Conservation (phyloP, 2,797 vertebrate species). For the Microctenopoma steveboyesi region DNA sequence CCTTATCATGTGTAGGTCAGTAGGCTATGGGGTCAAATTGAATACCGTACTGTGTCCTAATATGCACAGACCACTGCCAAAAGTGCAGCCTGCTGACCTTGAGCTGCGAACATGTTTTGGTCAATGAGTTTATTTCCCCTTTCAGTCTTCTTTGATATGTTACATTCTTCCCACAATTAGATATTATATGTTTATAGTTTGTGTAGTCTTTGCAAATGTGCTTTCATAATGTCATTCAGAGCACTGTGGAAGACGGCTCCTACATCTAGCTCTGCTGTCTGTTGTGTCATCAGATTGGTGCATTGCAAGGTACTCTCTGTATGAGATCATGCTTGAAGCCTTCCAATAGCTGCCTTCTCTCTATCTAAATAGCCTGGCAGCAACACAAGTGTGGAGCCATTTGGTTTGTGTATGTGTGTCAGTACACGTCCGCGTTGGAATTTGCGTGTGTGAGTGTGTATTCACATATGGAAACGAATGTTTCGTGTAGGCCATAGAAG, state of each 20-base stretch:
- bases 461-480: conserved; percentile 32
- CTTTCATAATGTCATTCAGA: neutral
- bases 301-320: conserved; percentile 21
- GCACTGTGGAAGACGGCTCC: neutral
- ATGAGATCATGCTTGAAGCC: conserved; percentile 57
- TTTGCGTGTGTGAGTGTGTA: neutral
- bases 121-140: conserved; percentile 7
- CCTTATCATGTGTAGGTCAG: conserved; percentile 66
- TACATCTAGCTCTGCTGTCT: conserved; percentile 17
- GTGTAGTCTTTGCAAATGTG: neutral
- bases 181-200: neutral
- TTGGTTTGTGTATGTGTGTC: conserved; percentile 37
- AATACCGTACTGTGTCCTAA: conserved; percentile 51
- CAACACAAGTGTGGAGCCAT: conserved; percentile 45
- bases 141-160: neutral
- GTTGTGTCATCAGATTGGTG: conserved; percentile 23
- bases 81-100: conserved; percentile 31
- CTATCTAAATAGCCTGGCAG: conserved; percentile 42
- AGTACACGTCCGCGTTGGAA: neutral
- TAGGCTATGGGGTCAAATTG: conserved; percentile 69
- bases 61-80: conserved; percentile 42
- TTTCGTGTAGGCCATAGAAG: conserved; percentile 32
- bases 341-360: conserved; percentile 44
- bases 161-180: neutral
- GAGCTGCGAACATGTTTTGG: conserved; percentile 17